A percentile compares a stretch with the other conserved stretches of the same genome.
Evolutionary conservation across 2,113 vertebrate genomes (phyloP).

Genomic region (Peromyscus californicus): DNA sequence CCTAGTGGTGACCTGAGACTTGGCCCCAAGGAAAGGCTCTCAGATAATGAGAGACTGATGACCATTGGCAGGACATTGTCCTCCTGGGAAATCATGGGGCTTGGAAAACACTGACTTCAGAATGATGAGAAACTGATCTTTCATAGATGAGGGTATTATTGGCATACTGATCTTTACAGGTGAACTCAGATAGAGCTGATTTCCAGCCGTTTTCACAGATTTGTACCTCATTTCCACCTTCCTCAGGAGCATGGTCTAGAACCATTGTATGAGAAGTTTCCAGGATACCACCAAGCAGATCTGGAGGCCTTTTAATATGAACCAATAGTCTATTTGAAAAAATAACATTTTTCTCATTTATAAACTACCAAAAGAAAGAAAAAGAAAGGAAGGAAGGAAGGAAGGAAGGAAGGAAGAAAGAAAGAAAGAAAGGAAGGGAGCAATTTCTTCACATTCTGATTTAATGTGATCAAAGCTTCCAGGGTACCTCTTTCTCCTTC

Average conservation of each 20-base stretch:
- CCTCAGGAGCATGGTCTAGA: background rate
- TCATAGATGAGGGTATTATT: background rate
- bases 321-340: background rate
- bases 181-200: background rate
- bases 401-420: too few relatives aligned
- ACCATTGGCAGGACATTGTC: background rate
- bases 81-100: background rate
- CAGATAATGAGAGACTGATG: background rate
- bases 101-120: background rate
- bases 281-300: background rate
- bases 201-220: background rate
- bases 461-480: background rate
- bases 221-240: background rate
- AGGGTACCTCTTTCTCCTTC: background rate
- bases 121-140: background rate
- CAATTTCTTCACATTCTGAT: background rate
- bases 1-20: background rate
- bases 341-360: background rate
- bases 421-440: fast-evolving
- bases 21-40: background rate
- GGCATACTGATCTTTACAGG: background rate
- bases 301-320: background rate
- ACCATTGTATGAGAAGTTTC: background rate
- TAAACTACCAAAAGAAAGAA: background rate
- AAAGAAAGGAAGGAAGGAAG: background rate